Evolutionary conservation across 2,888 invertebrate genomes (phyloP).

Genomic region (Aphidius colemani): DNA sequence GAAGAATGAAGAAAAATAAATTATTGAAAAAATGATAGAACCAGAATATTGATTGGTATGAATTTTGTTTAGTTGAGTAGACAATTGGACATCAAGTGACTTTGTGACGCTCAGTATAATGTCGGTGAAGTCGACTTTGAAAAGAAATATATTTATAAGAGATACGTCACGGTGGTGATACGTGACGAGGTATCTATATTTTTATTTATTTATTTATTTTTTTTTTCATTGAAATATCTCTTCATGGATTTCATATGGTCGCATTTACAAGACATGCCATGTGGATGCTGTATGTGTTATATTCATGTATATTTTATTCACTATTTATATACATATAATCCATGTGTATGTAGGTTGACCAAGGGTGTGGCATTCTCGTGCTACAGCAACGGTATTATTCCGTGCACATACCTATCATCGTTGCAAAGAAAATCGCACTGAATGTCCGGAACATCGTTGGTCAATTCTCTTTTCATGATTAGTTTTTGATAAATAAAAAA

Average conservation of each 20-base stretch:
- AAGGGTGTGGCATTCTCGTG: slow-evolving; percentile 41
- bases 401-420: slow-evolving; percentile 47
- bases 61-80: too few species aligned
- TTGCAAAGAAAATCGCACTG: slow-evolving; percentile 38
- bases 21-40: too few species aligned
- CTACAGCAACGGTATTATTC: slow-evolving; percentile 55
- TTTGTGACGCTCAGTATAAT: too few species aligned
- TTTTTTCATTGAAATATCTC: too few species aligned
- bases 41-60: too few species aligned
- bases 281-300: slow-evolving; percentile 23
- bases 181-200: slow-evolving; percentile 31
- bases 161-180: slow-evolving; percentile 29
- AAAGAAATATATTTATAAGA: background rate
- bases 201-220: slow-evolving; percentile 20
- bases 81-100: too few species aligned
- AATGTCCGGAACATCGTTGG: slow-evolving; percentile 2
- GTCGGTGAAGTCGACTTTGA: too few species aligned
- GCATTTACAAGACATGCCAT: slow-evolving; percentile 20
- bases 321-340: too few species aligned
- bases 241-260: slow-evolving; percentile 26
- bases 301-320: too few species aligned
- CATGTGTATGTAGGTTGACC: slow-evolving; percentile 33
- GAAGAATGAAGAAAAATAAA: too few species aligned
- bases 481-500: too few species aligned
- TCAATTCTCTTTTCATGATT: too few species aligned